Evolutionary conservation across 2,888 invertebrate species (phyloP).

Genomic region (Drosophila borborema): DNA sequence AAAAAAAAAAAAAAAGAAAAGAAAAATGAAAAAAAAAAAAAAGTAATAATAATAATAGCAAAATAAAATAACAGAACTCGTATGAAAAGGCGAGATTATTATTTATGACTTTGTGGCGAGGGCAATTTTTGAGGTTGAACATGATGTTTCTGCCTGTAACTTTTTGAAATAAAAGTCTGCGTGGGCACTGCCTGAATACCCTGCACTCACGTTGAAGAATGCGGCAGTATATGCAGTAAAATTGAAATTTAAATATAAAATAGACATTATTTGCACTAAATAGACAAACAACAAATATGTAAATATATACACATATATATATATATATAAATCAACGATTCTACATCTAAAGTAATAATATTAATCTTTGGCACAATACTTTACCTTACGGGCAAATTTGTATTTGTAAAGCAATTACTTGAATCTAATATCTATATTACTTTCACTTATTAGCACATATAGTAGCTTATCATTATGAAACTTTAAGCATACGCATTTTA

Average conservation of each 20-base stretch:
- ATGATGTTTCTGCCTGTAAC: conserved; percentile 14
- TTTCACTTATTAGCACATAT: too few relatives aligned
- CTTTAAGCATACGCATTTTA: background rate
- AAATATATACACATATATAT: too few relatives aligned
- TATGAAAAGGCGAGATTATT: conserved; percentile 56
- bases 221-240: background rate
- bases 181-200: background rate
- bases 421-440: background rate
- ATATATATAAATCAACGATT: too few relatives aligned
- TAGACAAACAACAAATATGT: too few relatives aligned
- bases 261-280: too few relatives aligned
- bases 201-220: background rate
- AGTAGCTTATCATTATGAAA: too few relatives aligned
- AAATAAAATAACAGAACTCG: conserved; percentile 23
- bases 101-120: conserved; percentile 61
- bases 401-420: background rate
- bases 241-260: too few relatives aligned
- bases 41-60: conserved; percentile 2
- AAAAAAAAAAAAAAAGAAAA: conserved; percentile 1
- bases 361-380: background rate
- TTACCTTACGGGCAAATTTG: background rate
- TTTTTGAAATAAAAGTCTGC: background rate
- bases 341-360: too few relatives aligned
- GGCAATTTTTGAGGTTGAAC: conserved; percentile 17
- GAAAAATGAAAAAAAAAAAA: conserved; percentile 21